Percentiles rank a stretch among this genome's conserved stretches.
phyloP scores from a whole-genome alignment of 2,888 invertebrate genomes.

The Dynastes tityus region DNA sequence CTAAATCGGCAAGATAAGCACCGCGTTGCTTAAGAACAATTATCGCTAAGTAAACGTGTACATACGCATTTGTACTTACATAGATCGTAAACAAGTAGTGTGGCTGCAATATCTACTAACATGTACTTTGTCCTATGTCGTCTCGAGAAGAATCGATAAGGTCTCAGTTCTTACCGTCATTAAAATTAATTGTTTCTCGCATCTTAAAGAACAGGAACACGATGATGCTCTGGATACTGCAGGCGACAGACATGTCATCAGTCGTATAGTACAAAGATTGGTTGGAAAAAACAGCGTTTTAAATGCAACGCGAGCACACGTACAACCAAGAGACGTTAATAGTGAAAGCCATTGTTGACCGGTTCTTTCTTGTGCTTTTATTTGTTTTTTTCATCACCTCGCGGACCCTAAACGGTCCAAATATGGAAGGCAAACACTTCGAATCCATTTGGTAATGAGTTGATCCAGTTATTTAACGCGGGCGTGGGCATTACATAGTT shows the following conservation, averaged over 20 bases:
- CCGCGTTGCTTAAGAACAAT: constrained; percentile 1
- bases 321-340: no score
- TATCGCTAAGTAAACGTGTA: constrained; percentile 5
- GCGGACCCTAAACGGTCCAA: constrained; percentile 8
- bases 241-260: neutral
- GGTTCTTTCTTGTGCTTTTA: neutral
- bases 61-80: neutral
- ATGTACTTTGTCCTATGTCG: constrained; percentile 6
- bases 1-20: constrained; percentile 12
- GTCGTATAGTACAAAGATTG: no score
- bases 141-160: neutral
- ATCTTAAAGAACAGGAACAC: neutral
- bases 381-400: constrained; percentile 20
- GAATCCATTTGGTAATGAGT: constrained; percentile 39
- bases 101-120: neutral
- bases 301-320: no score
- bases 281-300: no score
- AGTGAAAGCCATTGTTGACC: constrained; percentile 23
- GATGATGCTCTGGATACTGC: neutral
- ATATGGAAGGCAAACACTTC: constrained; percentile 36
- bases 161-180: neutral
- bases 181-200: neutral
- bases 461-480: constrained; percentile 32
- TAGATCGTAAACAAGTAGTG: neutral
- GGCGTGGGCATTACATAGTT: neutral